phyloP scores from a whole-genome alignment of 2,797 vertebrate species.

The Phoxinus dragarum region DNA sequence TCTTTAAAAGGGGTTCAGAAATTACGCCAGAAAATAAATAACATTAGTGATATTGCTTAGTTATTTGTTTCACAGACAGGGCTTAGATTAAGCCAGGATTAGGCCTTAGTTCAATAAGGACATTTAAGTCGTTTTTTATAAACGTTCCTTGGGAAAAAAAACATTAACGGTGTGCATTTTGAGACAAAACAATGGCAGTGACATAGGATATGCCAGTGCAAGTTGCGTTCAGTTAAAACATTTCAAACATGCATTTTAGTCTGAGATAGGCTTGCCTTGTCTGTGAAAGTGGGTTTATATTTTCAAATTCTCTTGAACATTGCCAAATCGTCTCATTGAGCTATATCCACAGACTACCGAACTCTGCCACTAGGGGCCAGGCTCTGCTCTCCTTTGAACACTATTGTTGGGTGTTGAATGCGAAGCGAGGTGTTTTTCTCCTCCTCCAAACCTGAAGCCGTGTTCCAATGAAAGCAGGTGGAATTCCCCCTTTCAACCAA shows the following conservation, averaged over 20 bases:
- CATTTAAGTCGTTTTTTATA: too few relatives aligned
- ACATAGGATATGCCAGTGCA: too few relatives aligned
- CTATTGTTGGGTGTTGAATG: neutral
- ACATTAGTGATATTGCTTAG: neutral
- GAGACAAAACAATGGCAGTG: too few relatives aligned
- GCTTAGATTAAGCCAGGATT: too few relatives aligned
- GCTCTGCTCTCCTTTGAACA: slow-evolving; percentile 24
- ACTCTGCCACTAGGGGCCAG: slow-evolving; percentile 50
- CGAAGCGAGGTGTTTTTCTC: slow-evolving; percentile 50
- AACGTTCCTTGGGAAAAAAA: too few relatives aligned
- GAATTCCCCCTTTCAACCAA: slow-evolving; percentile 75
- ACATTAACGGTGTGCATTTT: too few relatives aligned
- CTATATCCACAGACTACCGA: neutral
- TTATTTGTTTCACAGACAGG: neutral
- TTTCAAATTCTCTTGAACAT: slow-evolving; percentile 26
- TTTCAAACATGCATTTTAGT: too few relatives aligned
- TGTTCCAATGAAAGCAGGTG: slow-evolving; percentile 81
- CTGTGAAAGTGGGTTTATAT: neutral
- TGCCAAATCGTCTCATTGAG: neutral
- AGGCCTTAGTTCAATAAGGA: too few relatives aligned
- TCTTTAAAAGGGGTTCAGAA: neutral
- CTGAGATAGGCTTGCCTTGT: too few relatives aligned
- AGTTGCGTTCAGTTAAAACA: too few relatives aligned
- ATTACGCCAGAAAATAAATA: neutral
- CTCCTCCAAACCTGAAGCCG: slow-evolving; percentile 68